phyloP scores from a whole-genome alignment of 2,888 invertebrate species.

The Melolontha melolontha region DNA sequence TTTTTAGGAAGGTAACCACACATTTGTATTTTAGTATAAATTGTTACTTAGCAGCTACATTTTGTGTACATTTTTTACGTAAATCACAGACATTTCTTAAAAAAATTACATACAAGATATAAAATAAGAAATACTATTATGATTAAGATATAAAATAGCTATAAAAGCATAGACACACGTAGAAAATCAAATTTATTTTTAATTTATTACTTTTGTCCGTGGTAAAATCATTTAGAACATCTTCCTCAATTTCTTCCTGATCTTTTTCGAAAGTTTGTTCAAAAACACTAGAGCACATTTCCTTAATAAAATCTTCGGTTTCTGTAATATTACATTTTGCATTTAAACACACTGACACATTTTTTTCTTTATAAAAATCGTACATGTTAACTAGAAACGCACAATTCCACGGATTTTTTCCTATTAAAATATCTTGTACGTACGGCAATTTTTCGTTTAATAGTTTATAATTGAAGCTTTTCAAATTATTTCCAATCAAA shows the following conservation, averaged over 20 bases:
- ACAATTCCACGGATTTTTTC: constrained; percentile 60
- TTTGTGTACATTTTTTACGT: not conserved
- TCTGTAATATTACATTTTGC: constrained; percentile 54
- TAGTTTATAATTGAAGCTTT: constrained; percentile 57
- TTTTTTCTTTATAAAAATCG: constrained; percentile 55
- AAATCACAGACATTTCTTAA: constrained; percentile 13
- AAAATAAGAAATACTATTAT: no score
- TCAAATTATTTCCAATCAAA: constrained; percentile 58
- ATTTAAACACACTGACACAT: constrained; percentile 58
- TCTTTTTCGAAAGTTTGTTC: not conserved
- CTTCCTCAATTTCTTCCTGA: constrained; percentile 45
- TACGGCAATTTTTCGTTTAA: constrained; percentile 58
- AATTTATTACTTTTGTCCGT: constrained; percentile 45
- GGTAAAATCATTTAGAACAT: constrained; percentile 50
- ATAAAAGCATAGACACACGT: no score
- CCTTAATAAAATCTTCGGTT: constrained; percentile 52
- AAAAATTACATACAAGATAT: not conserved
- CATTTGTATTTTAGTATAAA: not conserved
- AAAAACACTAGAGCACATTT: constrained; percentile 48
- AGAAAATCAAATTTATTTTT: constrained; percentile 28
- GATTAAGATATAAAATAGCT: no score
- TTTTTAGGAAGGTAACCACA: constrained; percentile 11
- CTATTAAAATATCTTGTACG: constrained; percentile 59
- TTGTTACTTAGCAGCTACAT: not conserved
- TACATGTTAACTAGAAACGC: constrained; percentile 60